Evolutionary conservation across 1,140 invertebrate genomes (phyloP).

Genomic region (Drosophila auraria): DNA sequence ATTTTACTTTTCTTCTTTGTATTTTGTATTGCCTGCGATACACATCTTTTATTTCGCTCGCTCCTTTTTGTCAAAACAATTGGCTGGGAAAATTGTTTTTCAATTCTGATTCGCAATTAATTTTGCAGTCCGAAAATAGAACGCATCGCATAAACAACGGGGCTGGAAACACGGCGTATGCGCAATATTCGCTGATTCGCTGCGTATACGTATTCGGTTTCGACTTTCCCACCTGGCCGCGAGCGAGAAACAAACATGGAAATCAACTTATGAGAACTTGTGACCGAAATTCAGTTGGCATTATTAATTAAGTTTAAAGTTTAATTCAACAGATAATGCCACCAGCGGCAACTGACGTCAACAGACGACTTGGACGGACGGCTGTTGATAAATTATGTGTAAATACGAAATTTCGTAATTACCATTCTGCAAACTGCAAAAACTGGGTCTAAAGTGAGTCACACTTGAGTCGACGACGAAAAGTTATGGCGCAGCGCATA

Average conservation of each 20-base stretch:
- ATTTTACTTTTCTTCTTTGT: slow-evolving; percentile 30
- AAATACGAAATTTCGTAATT: slow-evolving; percentile 43
- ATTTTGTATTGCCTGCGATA: slow-evolving; percentile 25
- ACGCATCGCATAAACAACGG: slow-evolving; percentile 40
- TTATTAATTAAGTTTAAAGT: slow-evolving; percentile 70
- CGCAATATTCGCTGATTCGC: slow-evolving; percentile 46
- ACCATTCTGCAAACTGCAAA: slow-evolving; percentile 12
- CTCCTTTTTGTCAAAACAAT: slow-evolving; percentile 49
- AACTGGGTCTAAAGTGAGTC: slow-evolving; percentile 57
- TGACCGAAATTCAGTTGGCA: slow-evolving; percentile 51
- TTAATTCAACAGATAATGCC: slow-evolving; percentile 43
- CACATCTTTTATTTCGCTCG: slow-evolving; percentile 30
- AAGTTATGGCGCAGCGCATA: slow-evolving; percentile 70
- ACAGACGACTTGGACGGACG: slow-evolving; percentile 12
- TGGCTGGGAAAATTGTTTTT: slow-evolving; percentile 47
- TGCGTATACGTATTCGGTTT: slow-evolving; percentile 30
- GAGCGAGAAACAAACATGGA: slow-evolving; percentile 37
- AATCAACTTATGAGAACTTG: slow-evolving; percentile 21
- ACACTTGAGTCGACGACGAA: slow-evolving; percentile 22
- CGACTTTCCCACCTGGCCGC: slow-evolving; percentile 31
- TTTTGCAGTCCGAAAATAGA: slow-evolving; percentile 47
- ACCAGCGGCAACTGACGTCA: slow-evolving; percentile 43
- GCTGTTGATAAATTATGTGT: slow-evolving; percentile 69
- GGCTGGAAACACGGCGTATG: slow-evolving; percentile 55
- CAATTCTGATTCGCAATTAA: slow-evolving; percentile 54